Evolutionary conservation across 2,797 vertebrate genomes (phyloP), one percentile per base, ranked within the genome.

Genomic region (Clarias platycephalus): DNA sequence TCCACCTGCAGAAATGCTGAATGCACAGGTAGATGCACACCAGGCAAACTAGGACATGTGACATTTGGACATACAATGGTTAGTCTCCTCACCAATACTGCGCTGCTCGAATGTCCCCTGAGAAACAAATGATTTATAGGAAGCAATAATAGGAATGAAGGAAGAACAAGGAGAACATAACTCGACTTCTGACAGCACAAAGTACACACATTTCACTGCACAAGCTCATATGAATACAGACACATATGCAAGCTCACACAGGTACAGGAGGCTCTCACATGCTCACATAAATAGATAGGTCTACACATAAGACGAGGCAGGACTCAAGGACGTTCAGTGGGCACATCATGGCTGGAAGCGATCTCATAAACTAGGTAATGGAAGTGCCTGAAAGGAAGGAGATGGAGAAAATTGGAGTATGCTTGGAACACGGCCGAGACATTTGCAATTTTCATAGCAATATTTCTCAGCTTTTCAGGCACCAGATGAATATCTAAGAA

Each of bases 1-100:
- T 71, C 88, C 88, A 88, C 85, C 84, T 89, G 87, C 86, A 85
- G 85, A 86, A 88, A 83, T 24, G 49, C 79, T 84, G 87, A 85
- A 34, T 75, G 57, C 83, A 81, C 72, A 76, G 83, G 82, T 81
- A 87, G 87, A 86, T 88, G 88, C 67, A 26, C 58, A 60, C 81
- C 80, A 81, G 64, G 85, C 66, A 83, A 89, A 84, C 82, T 83
- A 88, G 88, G 84, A 84, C 86, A 91, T 83, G 79, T 80, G 83
- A 74, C 53, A 49, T 72, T 22, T 78, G 80, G 34, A 88, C 28
- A 55, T 64, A 60, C 75, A 34, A 62, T 63, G 63, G 55, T 64
- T 67, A 49, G 37, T 80, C 77, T 34, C 31, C 20, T 49, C 5
- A 37, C 74, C 53, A 34, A 15, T 22, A 10, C 49, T 57, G 18